Percentiles rank a stretch among this genome's conserved stretches.
Evolutionary conservation across 2,888 invertebrate species (phyloP).

Genomic region (Calameuta pallipes): DNA sequence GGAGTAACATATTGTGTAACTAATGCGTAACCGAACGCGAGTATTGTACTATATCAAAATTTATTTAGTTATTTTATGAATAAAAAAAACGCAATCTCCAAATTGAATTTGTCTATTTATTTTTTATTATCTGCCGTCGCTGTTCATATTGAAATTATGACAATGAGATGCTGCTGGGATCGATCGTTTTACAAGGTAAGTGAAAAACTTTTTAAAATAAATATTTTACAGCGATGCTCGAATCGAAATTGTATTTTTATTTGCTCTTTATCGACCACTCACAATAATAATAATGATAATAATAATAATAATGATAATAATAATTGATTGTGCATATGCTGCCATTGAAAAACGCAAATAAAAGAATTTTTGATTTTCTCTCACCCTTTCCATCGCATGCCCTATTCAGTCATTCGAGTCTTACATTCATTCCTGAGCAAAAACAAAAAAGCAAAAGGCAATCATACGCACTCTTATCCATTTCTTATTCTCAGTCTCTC

Average conservation of each 20-base stretch:
- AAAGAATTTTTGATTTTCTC: conserved; percentile 31
- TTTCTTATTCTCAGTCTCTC: conserved; percentile 5
- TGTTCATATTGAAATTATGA: not conserved
- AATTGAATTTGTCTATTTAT: not conserved
- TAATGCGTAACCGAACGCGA: conserved; percentile 43
- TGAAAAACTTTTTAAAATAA: not conserved
- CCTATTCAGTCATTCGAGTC: conserved; percentile 22
- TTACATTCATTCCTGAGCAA: conserved; percentile 24
- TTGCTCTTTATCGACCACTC: conserved; percentile 24
- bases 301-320: conserved; percentile 23
- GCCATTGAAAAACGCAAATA: conserved; percentile 32
- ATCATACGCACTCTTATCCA: conserved; percentile 18
- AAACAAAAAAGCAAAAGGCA: conserved; percentile 23
- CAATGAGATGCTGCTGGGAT: not conserved
- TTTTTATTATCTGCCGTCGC: conserved; percentile 1
- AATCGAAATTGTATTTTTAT: conserved; percentile 25
- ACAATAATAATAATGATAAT: conserved; percentile 16
- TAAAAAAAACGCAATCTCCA: conserved; percentile 35
- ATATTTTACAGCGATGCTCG: not conserved
- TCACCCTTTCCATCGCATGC: conserved; percentile 8
- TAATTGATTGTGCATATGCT: conserved; percentile 44
- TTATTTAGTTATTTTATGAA: conserved; percentile 57
- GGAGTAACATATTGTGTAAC: conserved; percentile 37
- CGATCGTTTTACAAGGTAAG: not conserved
- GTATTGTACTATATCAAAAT: conserved; percentile 56